Evolutionary conservation across 2,888 invertebrate genomes (phyloP).

Genomic region (Rutpela maculata): DNA sequence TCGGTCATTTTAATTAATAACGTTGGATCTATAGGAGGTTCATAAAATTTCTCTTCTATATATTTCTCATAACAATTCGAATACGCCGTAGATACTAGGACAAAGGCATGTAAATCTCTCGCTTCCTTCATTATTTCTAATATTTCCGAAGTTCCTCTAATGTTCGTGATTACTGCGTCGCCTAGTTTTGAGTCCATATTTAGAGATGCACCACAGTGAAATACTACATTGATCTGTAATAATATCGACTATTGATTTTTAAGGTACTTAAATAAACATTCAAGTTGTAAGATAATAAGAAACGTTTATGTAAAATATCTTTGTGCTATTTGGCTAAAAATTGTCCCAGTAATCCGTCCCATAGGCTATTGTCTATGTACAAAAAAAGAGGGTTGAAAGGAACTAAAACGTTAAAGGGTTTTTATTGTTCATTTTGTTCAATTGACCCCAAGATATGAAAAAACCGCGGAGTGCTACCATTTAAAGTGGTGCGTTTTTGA

Average conservation of each 20-base stretch:
- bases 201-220: conserved; percentile 64
- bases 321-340: not conserved
- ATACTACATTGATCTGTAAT: conserved; percentile 62
- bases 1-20: conserved; percentile 69
- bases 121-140: conserved; percentile 55
- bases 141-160: conserved; percentile 61
- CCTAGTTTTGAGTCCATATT: conserved; percentile 62
- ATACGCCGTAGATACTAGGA: conserved; percentile 71
- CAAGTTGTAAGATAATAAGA: not conserved
- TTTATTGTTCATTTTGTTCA: too few relatives aligned
- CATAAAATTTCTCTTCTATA: conserved; percentile 73
- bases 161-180: conserved; percentile 61
- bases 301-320: not conserved
- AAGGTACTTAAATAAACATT: not conserved
- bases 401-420: too few relatives aligned
- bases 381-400: too few relatives aligned
- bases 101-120: conserved; percentile 62
- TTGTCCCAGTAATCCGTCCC: too few relatives aligned
- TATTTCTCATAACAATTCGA: conserved; percentile 66
- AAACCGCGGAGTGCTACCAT: too few relatives aligned
- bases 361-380: too few relatives aligned
- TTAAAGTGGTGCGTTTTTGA: too few relatives aligned
- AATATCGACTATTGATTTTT: not conserved
- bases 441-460: too few relatives aligned
- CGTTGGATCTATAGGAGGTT: conserved; percentile 70